Percentiles rank a stretch among this genome's conserved stretches.
Conservation (phyloP, 92 coral and sea anemone genomes). For the Virgularia gustaviana region DNA sequence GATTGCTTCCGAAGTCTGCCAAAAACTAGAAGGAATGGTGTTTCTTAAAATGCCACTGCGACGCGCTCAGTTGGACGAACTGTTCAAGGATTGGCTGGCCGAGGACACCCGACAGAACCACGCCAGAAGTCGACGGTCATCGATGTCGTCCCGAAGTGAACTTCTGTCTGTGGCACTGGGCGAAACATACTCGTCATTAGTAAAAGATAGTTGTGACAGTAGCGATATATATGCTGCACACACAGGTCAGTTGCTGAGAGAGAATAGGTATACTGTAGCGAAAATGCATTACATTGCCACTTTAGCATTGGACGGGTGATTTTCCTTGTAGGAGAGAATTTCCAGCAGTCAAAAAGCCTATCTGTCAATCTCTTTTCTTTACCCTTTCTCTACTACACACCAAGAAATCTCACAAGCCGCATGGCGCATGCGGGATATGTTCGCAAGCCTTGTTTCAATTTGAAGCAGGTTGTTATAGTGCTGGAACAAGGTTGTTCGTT, state of each 20-base stretch:
- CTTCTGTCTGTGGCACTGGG: slow-evolving; percentile 1
- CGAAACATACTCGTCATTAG: background rate
- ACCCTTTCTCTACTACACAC: too few species aligned
- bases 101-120: background rate
- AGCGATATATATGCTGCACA: background rate
- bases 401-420: too few species aligned
- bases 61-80: slow-evolving; percentile 24
- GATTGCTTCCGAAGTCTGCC: slow-evolving; percentile 10
- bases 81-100: slow-evolving; percentile 23
- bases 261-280: too few species aligned
- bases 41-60: background rate
- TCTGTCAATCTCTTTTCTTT: too few species aligned
- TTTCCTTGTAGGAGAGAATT: too few species aligned
- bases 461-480: too few species aligned
- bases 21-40: slow-evolving; percentile 1
- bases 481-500: too few species aligned
- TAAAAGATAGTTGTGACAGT: background rate
- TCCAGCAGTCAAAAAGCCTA: too few species aligned
- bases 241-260: background rate
- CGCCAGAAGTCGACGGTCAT: background rate
- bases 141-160: background rate
- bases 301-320: background rate
- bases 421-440: too few species aligned
- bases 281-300: too few species aligned
- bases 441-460: too few species aligned